Base-by-base conservation (phyloP, 2,797 vertebrate genomes). In the Momotus momota region DNA sequence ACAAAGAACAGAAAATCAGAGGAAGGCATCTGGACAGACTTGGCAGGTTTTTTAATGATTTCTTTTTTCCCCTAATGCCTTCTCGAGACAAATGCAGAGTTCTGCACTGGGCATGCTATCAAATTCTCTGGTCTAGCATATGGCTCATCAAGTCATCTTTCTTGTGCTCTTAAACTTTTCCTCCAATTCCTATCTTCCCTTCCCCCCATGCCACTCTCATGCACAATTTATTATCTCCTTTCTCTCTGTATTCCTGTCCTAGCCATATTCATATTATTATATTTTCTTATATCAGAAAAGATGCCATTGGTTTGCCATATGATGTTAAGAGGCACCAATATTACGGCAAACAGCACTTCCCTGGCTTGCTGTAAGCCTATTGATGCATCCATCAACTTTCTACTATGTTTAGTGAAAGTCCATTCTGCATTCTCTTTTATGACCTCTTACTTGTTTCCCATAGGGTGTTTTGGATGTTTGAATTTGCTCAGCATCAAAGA, bases 1-100 rank as follows among this genome's bases (percentile, higher is more conserved):
- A 58, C 38, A 80, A 72, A 40, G 55, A 94, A 77, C 55, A 93
- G 72, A 78, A 70, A 91, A 81, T 81, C 60, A 48, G 90, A 78
- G 52, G 49, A 94, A 90, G 87, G 72, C 85, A 90, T 97, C 96
- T 95, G 88, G 86, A 43, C 45, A 87, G 90, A 64, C 57, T 73
- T 92, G 69, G 41, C 78, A 70, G 65, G 4, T 10, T 82, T 93
- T 66, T 31, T 22, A 71, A 62, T 87, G 3, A 22, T 23, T 54
- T 55, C 71, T 41, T 74, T 40, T 12, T 10, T 2, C 26, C 10
- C 2, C 46, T 15, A 14, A 7, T 71, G 71, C 26, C 75, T 82
- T 60, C 77, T 80, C 45, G 66, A 88, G 75, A 72, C 69, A 96
- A 96, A 94, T 79, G 49, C 51, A 79, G 95, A 26, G 17, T 86